phyloP scores from a whole-genome alignment of 1,140 invertebrate species.

The Drosophila sp. region DNA sequence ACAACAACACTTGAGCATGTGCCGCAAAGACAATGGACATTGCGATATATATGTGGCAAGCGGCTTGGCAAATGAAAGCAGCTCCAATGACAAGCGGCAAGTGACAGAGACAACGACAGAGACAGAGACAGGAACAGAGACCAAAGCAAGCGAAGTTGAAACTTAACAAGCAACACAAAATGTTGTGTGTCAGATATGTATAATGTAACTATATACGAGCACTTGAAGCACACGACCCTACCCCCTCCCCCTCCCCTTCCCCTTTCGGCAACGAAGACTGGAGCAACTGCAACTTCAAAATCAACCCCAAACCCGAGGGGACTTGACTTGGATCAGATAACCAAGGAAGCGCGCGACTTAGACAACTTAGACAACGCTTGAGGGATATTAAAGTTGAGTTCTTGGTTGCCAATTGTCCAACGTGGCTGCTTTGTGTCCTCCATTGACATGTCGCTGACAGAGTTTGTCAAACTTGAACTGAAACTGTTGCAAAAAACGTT shows the following conservation, averaged over 20 bases:
- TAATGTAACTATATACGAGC: conserved; percentile 74
- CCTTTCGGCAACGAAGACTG: too few relatives aligned
- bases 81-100: conserved; percentile 37
- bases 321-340: conserved; percentile 8
- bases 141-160: conserved; percentile 56
- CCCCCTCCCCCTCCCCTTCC: conserved; percentile 18
- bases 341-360: neutral
- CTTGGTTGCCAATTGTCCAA: conserved; percentile 2
- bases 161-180: conserved; percentile 56
- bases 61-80: conserved; percentile 1
- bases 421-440: conserved; percentile 14
- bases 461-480: conserved; percentile 2
- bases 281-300: neutral
- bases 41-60: neutral
- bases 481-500: neutral
- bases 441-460: conserved; percentile 19
- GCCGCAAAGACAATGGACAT: conserved; percentile 16
- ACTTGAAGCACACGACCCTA: conserved; percentile 59
- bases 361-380: neutral
- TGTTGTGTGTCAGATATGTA: conserved; percentile 45
- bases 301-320: conserved; percentile 1
- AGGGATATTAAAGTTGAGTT: conserved; percentile 23
- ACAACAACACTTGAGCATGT: conserved; percentile 20
- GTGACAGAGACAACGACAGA: conserved; percentile 26
- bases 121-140: conserved; percentile 29